phyloP scores from a whole-genome alignment of 2,113 vertebrate species.

The Ia io region DNA sequence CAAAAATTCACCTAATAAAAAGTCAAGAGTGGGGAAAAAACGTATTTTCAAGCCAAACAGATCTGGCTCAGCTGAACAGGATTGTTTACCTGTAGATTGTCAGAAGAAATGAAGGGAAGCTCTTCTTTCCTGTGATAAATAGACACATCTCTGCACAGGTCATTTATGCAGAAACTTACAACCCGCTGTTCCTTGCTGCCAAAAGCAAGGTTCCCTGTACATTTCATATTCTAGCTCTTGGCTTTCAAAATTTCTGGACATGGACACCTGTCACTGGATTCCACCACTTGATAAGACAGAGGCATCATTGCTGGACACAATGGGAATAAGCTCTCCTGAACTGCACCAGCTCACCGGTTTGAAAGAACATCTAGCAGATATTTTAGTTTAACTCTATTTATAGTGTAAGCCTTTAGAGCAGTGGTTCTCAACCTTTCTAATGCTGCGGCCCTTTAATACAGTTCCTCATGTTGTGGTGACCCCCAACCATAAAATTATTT shows the following conservation, averaged over 20 bases:
- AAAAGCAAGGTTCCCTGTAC: background rate
- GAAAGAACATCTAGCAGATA: background rate
- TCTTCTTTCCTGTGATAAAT: background rate
- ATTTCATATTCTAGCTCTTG: background rate
- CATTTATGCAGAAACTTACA: background rate
- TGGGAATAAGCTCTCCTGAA: background rate
- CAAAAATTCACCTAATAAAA: background rate
- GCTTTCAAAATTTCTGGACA: background rate
- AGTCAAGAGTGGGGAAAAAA: background rate
- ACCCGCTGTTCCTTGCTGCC: background rate
- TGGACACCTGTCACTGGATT: accelerated
- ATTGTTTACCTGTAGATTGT: background rate
- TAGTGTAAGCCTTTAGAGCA: background rate
- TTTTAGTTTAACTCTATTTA: background rate
- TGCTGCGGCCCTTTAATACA: too few relatives aligned
- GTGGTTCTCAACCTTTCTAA: too few relatives aligned
- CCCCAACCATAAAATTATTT: too few relatives aligned
- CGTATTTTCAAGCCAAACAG: background rate
- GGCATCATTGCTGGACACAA: background rate
- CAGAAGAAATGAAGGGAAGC: background rate
- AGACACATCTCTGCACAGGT: background rate
- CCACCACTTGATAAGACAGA: background rate
- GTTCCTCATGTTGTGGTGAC: too few relatives aligned
- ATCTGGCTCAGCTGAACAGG: background rate
- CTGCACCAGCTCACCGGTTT: background rate